Percentiles rank a stretch among this genome's conserved stretches.
Evolutionary conservation across 2,888 invertebrate species (phyloP).

Genomic region (Sclerodermus sp.): DNA sequence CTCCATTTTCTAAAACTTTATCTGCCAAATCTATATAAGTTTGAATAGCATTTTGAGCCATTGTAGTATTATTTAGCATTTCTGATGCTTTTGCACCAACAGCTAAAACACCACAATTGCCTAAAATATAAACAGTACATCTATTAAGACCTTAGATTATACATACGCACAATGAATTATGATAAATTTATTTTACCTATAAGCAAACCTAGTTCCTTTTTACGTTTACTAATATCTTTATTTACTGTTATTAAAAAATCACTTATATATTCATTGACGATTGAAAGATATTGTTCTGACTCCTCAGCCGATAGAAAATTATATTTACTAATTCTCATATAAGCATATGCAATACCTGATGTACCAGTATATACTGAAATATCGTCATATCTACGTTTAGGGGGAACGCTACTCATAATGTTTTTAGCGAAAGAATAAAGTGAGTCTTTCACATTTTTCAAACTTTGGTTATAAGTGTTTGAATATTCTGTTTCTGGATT

Average conservation of each 20-base stretch:
- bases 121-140: conserved; percentile 43
- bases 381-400: conserved; percentile 63
- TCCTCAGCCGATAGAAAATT: conserved; percentile 7
- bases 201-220: too few relatives aligned
- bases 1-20: conserved; percentile 67
- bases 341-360: conserved; percentile 31
- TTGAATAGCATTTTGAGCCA: conserved; percentile 45
- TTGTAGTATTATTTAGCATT: conserved; percentile 58
- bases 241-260: too few relatives aligned
- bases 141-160: neutral
- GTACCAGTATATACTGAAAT: conserved; percentile 31
- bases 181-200: too few relatives aligned
- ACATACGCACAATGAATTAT: conserved; percentile 27
- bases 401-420: conserved; percentile 47
- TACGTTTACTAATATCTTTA: too few relatives aligned
- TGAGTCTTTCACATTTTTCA: too few relatives aligned
- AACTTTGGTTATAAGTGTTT: too few relatives aligned
- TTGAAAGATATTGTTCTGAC: conserved; percentile 13
- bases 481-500: too few relatives aligned
- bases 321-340: conserved; percentile 20
- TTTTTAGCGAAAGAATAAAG: too few relatives aligned
- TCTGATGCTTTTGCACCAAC: conserved; percentile 68
- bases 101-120: conserved; percentile 77
- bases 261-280: too few relatives aligned
- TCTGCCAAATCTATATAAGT: conserved; percentile 58